Percentiles rank a stretch among this genome's conserved stretches.
Evolutionary conservation across 2,888 invertebrate genomes (phyloP).

Genomic region (Cancer borealis): DNA sequence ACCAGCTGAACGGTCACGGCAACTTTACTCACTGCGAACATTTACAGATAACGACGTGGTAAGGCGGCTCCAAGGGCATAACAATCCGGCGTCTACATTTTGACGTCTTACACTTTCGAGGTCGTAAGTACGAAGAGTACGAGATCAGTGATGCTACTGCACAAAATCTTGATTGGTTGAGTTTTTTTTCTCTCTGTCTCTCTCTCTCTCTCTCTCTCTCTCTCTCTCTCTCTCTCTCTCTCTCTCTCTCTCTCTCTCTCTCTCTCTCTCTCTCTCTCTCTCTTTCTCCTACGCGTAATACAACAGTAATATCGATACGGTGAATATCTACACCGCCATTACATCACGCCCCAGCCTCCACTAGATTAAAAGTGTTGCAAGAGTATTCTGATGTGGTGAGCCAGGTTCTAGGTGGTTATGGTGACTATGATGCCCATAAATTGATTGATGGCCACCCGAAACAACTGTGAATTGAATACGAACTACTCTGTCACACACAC

Average conservation of each 20-base stretch:
- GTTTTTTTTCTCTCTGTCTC: background rate
- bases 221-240: conserved; percentile 29
- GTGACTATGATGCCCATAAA: background rate
- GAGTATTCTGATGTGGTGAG: background rate
- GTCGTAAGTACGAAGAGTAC: background rate
- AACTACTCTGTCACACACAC: background rate
- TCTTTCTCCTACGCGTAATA: background rate
- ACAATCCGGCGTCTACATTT: background rate
- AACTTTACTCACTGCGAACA: background rate
- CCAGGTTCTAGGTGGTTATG: background rate
- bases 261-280: conserved; percentile 44
- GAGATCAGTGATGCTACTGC: background rate
- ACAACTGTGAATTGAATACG: background rate
- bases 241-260: conserved; percentile 17
- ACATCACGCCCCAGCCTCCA: background rate
- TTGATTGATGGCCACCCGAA: background rate
- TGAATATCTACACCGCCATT: conserved; percentile 5
- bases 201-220: conserved; percentile 9
- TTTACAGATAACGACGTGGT: conserved; percentile 11
- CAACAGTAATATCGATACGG: background rate
- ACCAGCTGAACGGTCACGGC: background rate
- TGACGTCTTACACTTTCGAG: background rate
- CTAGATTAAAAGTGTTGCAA: background rate
- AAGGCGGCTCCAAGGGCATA: background rate
- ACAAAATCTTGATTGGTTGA: background rate